Conservation (phyloP, 2,113 vertebrate species). For the Hystrix brachyura region DNA sequence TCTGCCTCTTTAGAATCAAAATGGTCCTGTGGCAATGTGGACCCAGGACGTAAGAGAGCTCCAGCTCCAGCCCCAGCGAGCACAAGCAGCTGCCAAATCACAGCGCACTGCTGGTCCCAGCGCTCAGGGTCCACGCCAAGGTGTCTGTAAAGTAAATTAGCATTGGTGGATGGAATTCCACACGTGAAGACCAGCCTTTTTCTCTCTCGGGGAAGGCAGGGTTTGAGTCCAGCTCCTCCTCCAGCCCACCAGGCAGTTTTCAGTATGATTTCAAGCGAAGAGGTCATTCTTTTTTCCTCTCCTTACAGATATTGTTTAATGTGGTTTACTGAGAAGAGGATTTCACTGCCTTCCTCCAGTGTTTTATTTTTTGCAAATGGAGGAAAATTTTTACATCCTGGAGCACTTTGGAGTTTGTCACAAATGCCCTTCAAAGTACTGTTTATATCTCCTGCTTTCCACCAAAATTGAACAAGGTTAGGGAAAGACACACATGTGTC, state of each 20-base stretch:
- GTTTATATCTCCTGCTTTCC: neutral
- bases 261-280: neutral
- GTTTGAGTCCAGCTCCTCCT: neutral
- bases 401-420: neutral
- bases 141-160: neutral
- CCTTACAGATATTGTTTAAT: neutral
- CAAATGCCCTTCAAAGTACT: neutral
- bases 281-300: neutral
- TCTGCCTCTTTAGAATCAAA: neutral
- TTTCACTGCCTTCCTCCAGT: neutral
- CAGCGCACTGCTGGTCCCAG: rapidly evolving
- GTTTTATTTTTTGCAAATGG: neutral
- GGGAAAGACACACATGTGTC: neutral
- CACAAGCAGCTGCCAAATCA: neutral
- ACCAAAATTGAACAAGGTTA: neutral
- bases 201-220: too few species aligned
- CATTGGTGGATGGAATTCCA: too few species aligned
- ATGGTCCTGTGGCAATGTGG: neutral
- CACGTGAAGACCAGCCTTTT: neutral
- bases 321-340: neutral
- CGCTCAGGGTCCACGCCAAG: neutral
- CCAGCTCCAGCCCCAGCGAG: neutral
- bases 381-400: neutral
- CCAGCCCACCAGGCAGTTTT: neutral
- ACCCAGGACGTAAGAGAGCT: neutral